Base-by-base conservation (phyloP, 2,888 invertebrate species). In the Elmis aenea region DNA sequence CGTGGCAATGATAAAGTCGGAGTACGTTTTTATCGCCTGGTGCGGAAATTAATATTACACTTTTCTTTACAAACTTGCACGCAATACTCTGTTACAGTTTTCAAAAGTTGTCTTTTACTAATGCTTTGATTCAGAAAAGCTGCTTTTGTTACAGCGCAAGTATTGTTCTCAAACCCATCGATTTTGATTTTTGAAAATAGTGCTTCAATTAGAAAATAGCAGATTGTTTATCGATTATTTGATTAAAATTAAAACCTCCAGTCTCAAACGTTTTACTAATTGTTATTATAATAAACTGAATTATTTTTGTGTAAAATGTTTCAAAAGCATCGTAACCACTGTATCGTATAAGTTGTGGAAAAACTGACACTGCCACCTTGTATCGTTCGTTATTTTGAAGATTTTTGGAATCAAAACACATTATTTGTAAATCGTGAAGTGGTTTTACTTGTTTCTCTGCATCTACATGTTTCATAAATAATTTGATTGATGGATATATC, bases 1-100 rank as follows among this genome's bases (percentile, higher is more conserved):
- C 76, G 11, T 77, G 70, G 59, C 83, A 82, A 50, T 80, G 77
- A 43, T 76, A 73, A 30, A 71, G 62, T 48, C 83, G 71, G 22
- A 67, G 65, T 2, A 67, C 42, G 42, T 73, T 69, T 22, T 52
- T 52, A 2, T 54, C 46, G 6, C 51, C 48, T 2, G 29, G 12
- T 10, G 3, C 5, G 12, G 13, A 14, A n/a, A n/a, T n/a, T n/a
- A 13, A 52, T 45, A 4, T 49, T 33, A n/a, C 58, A 48, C 3
- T 49, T 37, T 43, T 63, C 54, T 53, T 52, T 61, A 21, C 68
- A 61, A 1, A 62, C 54, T 14, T 61, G 48, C 13, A 60, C 45
- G 1, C 62, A 44, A 24, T 55, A 53, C 42, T 57, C 55, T 9
- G 61, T 51, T 8, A 68, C 46, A 4, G 42, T 42, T 2, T 52